Evolutionary conservation across 2,113 vertebrate species (phyloP).

Genomic region (Myiagra hebetior): DNA sequence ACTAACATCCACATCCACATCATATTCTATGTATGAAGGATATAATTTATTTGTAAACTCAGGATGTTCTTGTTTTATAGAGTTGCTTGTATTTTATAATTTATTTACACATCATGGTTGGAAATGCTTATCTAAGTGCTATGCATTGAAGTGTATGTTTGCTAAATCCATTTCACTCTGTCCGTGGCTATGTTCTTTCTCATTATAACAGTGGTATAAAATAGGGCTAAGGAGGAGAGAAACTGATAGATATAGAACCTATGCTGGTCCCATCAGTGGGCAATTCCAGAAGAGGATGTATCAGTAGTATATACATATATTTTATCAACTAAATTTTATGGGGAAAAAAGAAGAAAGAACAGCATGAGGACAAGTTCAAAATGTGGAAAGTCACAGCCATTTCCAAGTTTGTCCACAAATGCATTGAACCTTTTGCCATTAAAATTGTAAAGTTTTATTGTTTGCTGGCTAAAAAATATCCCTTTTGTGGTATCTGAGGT

Average conservation of each 20-base stretch:
- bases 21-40: slow-evolving; percentile 71
- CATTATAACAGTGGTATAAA: slow-evolving; percentile 30
- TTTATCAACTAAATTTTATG: slow-evolving; percentile 53
- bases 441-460: slow-evolving; percentile 72
- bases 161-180: slow-evolving; percentile 71
- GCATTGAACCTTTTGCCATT: slow-evolving; percentile 67
- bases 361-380: slow-evolving; percentile 43
- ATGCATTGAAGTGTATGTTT: slow-evolving; percentile 79
- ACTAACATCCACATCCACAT: slow-evolving; percentile 8
- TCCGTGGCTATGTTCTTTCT: slow-evolving; percentile 40
- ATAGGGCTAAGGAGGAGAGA: not conserved
- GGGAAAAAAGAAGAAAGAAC: not conserved
- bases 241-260: slow-evolving; percentile 13
- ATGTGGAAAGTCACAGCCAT: slow-evolving; percentile 37
- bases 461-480: slow-evolving; percentile 72
- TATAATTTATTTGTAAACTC: slow-evolving; percentile 82
- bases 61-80: slow-evolving; percentile 72
- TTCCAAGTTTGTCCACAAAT: slow-evolving; percentile 48
- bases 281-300: not conserved
- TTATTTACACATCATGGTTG: slow-evolving; percentile 76
- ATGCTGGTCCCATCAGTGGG: not conserved
- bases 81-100: slow-evolving; percentile 76
- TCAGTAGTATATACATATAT: not conserved
- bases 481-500: slow-evolving; percentile 76
- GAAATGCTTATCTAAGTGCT: slow-evolving; percentile 71